Percentiles rank a stretch among this genome's conserved stretches.
Conservation (phyloP, 2,113 vertebrate species). For the Setophaga kirtlandii region DNA sequence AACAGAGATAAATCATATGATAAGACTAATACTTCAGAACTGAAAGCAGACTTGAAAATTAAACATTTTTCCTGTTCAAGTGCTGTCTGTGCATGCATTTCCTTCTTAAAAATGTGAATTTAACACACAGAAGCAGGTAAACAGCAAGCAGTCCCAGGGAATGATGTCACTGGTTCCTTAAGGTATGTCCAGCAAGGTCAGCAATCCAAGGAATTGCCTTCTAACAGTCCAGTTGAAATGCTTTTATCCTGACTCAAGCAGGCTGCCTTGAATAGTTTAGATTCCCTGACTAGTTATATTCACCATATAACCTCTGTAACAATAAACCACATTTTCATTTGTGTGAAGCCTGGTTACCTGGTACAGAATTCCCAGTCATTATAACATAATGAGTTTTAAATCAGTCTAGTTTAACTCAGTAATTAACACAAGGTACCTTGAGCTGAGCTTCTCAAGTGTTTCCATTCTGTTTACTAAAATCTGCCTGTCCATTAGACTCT, state of each 20-base stretch:
- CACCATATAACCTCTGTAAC: not conserved
- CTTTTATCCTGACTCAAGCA: not conserved
- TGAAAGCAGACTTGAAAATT: not conserved
- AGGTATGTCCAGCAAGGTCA: not conserved
- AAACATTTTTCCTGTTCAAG: not conserved
- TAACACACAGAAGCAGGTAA: not conserved
- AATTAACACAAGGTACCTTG: not conserved
- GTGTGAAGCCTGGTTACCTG: not conserved
- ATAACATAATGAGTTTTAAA: not conserved
- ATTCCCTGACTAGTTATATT: not conserved
- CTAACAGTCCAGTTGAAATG: not conserved
- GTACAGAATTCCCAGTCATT: not conserved
- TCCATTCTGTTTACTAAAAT: not conserved
- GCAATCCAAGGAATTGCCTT: not conserved
- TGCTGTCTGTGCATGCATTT: not conserved
- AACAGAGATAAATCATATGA: not conserved
- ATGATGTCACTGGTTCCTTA: not conserved
- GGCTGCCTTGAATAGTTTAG: not conserved
- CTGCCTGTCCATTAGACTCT: not conserved
- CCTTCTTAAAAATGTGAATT: not conserved
- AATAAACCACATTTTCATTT: not conserved
- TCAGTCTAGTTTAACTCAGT: not conserved
- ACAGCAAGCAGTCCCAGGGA: not conserved
- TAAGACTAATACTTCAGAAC: not conserved
- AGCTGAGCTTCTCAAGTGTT: not conserved